Conservation (phyloP, 2,113 vertebrate species). For the human region GRCh38 chr3:101276501-101277000, state of each 20-base stretch:
- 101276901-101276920: not conserved
- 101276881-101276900: slow-evolving; percentile 34
- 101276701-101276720: slow-evolving; percentile 74
- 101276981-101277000: slow-evolving; percentile 25
- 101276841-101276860: not conserved
- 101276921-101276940: not conserved
- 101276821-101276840: not conserved
- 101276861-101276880: not conserved
- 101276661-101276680: slow-evolving; percentile 83
- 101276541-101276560: not conserved
- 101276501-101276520: slow-evolving; percentile 16
- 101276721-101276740: slow-evolving; percentile 55
- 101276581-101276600: not conserved
- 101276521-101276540: not conserved
- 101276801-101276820: not conserved
- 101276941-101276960: not conserved
- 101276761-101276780: not conserved
- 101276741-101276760: slow-evolving; percentile 53
- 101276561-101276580: not conserved
- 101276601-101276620: not conserved
- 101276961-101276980: slow-evolving; percentile 25
- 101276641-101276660: slow-evolving; percentile 58
- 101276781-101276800: not conserved
- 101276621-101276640: slow-evolving; percentile 30
- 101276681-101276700: slow-evolving; percentile 73